Evolutionary conservation across 2,888 invertebrate genomes (phyloP).

Genomic region (Eristalinus aeneus): DNA sequence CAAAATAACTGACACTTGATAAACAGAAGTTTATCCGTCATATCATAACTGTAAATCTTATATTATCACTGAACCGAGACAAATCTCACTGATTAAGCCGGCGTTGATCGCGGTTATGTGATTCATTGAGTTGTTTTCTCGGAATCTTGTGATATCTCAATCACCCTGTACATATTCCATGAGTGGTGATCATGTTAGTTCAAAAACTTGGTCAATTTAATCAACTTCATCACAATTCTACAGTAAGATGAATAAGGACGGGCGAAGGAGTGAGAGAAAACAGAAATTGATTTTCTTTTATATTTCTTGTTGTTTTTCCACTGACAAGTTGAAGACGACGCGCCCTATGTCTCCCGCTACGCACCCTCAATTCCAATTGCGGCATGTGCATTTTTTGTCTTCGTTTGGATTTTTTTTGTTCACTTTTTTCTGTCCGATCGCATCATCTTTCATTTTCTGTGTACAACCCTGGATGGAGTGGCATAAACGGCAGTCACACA

Average conservation of each 20-base stretch:
- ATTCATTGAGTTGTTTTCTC: neutral
- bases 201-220: slow-evolving; percentile 57
- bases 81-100: neutral
- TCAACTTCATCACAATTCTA: slow-evolving; percentile 41
- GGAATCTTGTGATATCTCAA: neutral
- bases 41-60: neutral
- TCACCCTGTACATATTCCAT: slow-evolving; percentile 44
- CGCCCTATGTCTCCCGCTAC: slow-evolving; percentile 67
- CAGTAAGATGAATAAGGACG: neutral
- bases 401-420: neutral
- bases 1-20: neutral
- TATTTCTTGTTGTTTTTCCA: slow-evolving; percentile 12
- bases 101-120: neutral
- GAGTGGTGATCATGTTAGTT: slow-evolving; percentile 38
- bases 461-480: slow-evolving; percentile 52
- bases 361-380: slow-evolving; percentile 55
- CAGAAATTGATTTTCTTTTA: slow-evolving; percentile 3
- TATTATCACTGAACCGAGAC: neutral
- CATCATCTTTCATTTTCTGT: slow-evolving; percentile 67
- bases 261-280: neutral
- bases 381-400: slow-evolving; percentile 54
- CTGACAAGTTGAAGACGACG: slow-evolving; percentile 63
- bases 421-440: slow-evolving; percentile 50
- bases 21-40: neutral
- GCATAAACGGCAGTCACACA: slow-evolving; percentile 66